Evolutionary conservation across 2,888 invertebrate genomes (phyloP), one percentile per base, ranked within the genome.

Genomic region (Ormyrus labotus): DNA sequence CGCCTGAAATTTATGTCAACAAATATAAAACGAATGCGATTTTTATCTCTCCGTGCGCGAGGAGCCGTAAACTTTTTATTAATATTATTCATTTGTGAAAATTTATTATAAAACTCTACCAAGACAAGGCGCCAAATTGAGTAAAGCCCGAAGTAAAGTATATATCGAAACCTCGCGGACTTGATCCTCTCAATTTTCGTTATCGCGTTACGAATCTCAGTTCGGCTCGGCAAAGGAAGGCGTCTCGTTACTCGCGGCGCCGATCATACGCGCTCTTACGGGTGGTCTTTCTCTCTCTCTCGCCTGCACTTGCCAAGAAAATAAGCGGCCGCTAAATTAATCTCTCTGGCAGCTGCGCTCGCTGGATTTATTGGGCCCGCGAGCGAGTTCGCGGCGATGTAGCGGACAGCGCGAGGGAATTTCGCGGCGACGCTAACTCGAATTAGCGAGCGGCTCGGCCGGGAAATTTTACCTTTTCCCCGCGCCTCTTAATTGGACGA

Each of bases 241-340:
- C 8, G 7, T 61, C 74, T 74, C 74, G 74, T 65, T 74, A 74
- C 74, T 45, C 47, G n/a, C 60, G 50, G 58, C 19, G 19, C 64
- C 58, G 73, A 74, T 75, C 58, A 67, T 53, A 69, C 68, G 13
- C 48, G 11, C 51, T 9, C 19, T 19, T 19, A 63, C 58, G 77
- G 70, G 77, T 77, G 77, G 77, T 77, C 19, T 19, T 2, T 19
- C 19, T 19, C 19, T 19, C 19, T 19, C 19, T 19, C 19, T 2
- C 19, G 19, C 19, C 19, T 13, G 50, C 47, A 55, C 64, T 74
- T 74, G 67, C 75, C 75, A 75, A 67, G 75, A 60, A 75, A 75
- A 75, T 75, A 75, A 67, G 69, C 57, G 57, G 13, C 51, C 67
- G 76, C 70, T 77, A 77, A 77, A 77, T 77, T 77, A 77, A 77